Percentiles rank a stretch among this genome's conserved stretches.
These are phyloP conservation scores for Plectrocnemia conspersa DNA, from an alignment of 1,140 invertebrate species.

Conservation along the genomic window DNA sequence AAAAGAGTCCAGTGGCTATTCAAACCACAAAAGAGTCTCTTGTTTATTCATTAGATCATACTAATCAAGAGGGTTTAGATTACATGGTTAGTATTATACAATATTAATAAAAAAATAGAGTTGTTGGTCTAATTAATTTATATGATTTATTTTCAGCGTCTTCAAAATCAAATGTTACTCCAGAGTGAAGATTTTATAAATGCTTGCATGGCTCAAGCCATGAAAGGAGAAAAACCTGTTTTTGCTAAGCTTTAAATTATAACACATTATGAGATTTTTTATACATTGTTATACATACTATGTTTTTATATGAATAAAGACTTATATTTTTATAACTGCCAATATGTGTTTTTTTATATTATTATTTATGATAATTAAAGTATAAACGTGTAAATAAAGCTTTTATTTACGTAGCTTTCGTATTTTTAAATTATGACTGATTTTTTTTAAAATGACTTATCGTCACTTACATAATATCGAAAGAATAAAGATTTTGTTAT, in stretches of 20 bases:
- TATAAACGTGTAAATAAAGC: too few species aligned
- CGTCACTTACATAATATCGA: too few species aligned
- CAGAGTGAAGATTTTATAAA: conserved; percentile 90
- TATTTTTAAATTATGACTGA: too few species aligned
- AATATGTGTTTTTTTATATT: too few species aligned
- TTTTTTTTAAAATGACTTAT: too few species aligned
- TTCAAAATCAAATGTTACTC: conserved; percentile 76
- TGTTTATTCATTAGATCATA: conserved; percentile 83
- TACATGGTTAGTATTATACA: conserved; percentile 68
- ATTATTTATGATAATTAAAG: too few species aligned
- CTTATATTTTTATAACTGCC: neutral
- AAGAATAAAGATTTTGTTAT: too few species aligned
- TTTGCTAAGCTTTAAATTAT: conserved; percentile 74
- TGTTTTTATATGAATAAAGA: neutral
- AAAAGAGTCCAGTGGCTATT: conserved; percentile 91
- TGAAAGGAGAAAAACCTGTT: conserved; percentile 62
- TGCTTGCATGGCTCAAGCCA: conserved; percentile 67
- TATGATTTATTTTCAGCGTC: conserved; percentile 56
- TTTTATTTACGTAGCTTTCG: too few species aligned
- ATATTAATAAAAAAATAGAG: neutral
- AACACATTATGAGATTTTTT: neutral
- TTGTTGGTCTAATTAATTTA: conserved; percentile 1
- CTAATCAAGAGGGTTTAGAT: conserved; percentile 77
- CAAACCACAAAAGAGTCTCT: conserved; percentile 83
- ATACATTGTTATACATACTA: conserved; percentile 14